These are phyloP conservation scores for Sander vitreus DNA, from an alignment of 2,113 vertebrate species.

Conservation along the genomic window DNA sequence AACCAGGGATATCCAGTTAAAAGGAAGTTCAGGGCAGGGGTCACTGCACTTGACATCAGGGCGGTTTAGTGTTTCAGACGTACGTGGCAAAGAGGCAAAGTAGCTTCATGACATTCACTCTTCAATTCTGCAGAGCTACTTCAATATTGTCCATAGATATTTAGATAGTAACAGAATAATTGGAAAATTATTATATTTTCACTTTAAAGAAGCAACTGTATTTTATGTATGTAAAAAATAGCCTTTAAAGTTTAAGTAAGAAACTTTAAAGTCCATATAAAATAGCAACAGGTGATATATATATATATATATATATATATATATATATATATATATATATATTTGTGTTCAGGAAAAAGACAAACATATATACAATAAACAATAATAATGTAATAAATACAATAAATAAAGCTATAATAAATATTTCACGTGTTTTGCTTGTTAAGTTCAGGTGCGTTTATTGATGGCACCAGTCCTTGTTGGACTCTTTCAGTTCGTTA, in stretches of 20 bases:
- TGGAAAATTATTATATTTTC: too few relatives aligned
- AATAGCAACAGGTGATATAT: background rate
- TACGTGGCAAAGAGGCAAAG: background rate
- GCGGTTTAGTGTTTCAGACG: constrained; percentile 24
- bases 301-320: background rate
- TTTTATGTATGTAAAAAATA: background rate
- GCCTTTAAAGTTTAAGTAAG: background rate
- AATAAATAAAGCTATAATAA: background rate
- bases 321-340: background rate
- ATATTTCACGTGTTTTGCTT: background rate
- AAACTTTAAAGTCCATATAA: background rate
- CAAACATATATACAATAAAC: background rate
- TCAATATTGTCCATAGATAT: background rate
- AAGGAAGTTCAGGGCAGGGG: constrained; percentile 11
- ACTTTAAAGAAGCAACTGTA: background rate
- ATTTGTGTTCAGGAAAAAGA: background rate
- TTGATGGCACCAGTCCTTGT: background rate
- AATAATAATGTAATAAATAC: background rate
- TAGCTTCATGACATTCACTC: background rate
- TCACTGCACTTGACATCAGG: constrained; percentile 40
- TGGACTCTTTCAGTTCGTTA: background rate
- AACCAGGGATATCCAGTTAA: constrained; percentile 35
- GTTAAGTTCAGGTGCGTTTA: background rate
- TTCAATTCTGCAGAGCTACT: background rate
- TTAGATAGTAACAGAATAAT: background rate